Evolutionary conservation across 2,888 invertebrate genomes (phyloP).

Genomic region (Drosophila crucigera): DNA sequence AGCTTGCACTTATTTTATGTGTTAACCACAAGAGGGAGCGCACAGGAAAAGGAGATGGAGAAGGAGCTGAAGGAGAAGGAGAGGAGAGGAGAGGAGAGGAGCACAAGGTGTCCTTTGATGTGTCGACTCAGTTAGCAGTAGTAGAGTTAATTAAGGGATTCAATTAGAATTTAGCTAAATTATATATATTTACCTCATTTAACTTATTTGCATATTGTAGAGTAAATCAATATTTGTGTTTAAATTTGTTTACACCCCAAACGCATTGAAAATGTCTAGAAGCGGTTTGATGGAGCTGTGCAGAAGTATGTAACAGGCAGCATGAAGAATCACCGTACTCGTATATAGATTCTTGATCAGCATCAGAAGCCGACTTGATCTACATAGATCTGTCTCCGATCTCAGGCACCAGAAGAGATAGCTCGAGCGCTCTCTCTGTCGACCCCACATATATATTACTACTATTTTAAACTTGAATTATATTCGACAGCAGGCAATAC

Average conservation of each 20-base stretch:
- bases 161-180: background rate
- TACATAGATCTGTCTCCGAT: background rate
- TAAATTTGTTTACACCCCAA: background rate
- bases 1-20: conserved; percentile 10
- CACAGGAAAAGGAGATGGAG: background rate
- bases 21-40: conserved; percentile 29
- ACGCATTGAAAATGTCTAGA: background rate
- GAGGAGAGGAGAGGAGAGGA: background rate
- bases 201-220: background rate
- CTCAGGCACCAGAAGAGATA: background rate
- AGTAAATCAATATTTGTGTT: background rate
- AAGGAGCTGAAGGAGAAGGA: background rate
- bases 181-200: background rate
- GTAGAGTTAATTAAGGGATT: background rate
- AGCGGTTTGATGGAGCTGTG: background rate
- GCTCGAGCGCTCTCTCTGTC: background rate
- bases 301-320: background rate
- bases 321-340: background rate
- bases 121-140: conserved; percentile 20
- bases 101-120: conserved; percentile 17
- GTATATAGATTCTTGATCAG: background rate
- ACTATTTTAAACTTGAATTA: too few species aligned
- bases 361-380: background rate
- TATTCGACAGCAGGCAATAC: too few species aligned
- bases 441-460: background rate